A percentile compares a stretch with the other conserved stretches of the same genome.
Conservation (phyloP, 1,140 invertebrate species). For the Pseudomyrmex sp. region DNA sequence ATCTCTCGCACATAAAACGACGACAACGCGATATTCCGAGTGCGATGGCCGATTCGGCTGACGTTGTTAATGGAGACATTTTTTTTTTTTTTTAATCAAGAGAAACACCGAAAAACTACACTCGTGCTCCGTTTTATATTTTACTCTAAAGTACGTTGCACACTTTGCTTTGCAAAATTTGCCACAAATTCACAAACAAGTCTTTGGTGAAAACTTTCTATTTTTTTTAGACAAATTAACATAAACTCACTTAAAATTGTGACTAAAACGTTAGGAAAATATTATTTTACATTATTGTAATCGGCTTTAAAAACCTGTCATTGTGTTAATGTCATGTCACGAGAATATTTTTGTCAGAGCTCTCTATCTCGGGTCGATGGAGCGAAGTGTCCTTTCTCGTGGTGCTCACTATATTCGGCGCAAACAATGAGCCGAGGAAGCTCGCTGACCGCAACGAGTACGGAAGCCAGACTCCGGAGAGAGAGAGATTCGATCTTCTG, state of each 20-base stretch:
- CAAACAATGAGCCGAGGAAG: conserved; percentile 61
- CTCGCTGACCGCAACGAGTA: conserved; percentile 61
- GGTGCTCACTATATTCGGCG: not conserved
- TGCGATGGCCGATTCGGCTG: not conserved
- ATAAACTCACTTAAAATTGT: too few relatives aligned
- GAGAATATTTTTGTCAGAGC: not conserved
- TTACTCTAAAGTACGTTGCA: not conserved
- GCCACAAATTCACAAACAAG: not conserved
- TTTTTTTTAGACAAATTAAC: too few relatives aligned
- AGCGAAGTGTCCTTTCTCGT: not conserved
- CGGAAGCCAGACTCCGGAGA: conserved; percentile 63
- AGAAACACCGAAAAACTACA: not conserved
- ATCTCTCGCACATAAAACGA: not conserved
- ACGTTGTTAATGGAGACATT: not conserved
- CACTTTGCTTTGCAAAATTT: not conserved
- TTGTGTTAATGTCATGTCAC: not conserved
- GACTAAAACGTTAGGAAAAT: not conserved
- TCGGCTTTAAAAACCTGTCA: not conserved
- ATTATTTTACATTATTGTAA: not conserved
- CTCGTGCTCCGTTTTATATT: not conserved
- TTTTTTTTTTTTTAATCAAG: not conserved
- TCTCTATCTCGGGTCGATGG: not conserved
- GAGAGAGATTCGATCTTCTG: conserved; percentile 66
- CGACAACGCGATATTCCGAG: not conserved
- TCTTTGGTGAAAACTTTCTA: too few relatives aligned